Evolutionary conservation across 2,797 vertebrate species (phyloP).

Genomic region (Myripristis jacobus): DNA sequence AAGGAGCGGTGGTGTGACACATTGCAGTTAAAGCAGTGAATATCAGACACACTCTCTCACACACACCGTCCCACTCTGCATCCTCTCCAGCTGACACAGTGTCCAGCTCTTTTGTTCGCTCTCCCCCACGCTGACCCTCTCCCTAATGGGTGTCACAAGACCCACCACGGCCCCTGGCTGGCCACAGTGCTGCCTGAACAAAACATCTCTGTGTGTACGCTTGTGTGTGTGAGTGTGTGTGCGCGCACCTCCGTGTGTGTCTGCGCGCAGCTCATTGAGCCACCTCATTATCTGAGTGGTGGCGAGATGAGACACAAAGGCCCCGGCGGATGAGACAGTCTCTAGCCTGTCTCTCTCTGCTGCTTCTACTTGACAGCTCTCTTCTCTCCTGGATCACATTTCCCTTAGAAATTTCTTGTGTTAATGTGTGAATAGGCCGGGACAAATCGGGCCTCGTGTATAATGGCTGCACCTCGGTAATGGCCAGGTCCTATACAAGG

Average conservation of each 20-base stretch:
- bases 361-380: conserved; percentile 22
- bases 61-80: conserved; percentile 24
- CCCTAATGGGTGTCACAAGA: conserved; percentile 79
- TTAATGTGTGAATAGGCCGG: neutral
- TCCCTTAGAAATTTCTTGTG: conserved; percentile 23
- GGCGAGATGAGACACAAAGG: conserved; percentile 61
- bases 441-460: conserved; percentile 4
- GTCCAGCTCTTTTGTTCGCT: conserved; percentile 55
- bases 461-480: neutral
- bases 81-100: conserved; percentile 21
- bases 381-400: conserved; percentile 28
- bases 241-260: conserved; percentile 20
- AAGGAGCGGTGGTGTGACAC: conserved; percentile 11
- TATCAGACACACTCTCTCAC: neutral
- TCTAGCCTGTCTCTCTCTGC: conserved; percentile 33
- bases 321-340: conserved; percentile 40
- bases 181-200: conserved; percentile 61
- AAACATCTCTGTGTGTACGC: conserved; percentile 49
- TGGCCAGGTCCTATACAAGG: neutral
- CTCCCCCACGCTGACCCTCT: conserved; percentile 59
- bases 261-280: conserved; percentile 55
- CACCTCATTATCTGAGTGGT: conserved; percentile 57
- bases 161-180: conserved; percentile 58
- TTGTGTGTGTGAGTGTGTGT: neutral
- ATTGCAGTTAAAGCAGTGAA: neutral